Percentiles rank a stretch among this genome's conserved stretches.
Evolutionary conservation across 1,140 invertebrate genomes (phyloP).

Genomic region (Zaprionus lachaisei): DNA sequence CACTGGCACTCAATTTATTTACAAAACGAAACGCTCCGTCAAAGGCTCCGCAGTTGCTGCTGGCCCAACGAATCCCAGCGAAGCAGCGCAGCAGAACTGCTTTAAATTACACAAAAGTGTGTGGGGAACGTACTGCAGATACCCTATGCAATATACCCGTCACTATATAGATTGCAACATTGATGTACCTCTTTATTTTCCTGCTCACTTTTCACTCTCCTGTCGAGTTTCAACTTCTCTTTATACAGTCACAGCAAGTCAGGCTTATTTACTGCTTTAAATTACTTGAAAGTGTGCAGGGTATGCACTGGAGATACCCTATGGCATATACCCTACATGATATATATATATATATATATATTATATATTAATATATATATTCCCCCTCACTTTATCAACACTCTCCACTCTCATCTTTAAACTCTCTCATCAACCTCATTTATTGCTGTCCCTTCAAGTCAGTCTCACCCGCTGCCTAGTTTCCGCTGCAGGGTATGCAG

Average conservation of each 20-base stretch:
- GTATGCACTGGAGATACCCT: too few species aligned
- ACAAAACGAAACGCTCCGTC: slow-evolving; percentile 58
- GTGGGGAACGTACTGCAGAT: neutral
- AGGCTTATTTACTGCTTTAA: too few species aligned
- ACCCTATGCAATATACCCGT: neutral
- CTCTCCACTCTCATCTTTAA: neutral
- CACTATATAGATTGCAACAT: neutral
- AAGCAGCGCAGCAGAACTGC: slow-evolving; percentile 5
- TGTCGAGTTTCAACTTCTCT: neutral
- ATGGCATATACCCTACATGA: neutral
- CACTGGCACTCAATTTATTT: slow-evolving; percentile 76
- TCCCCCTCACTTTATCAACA: neutral
- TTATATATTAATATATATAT: neutral
- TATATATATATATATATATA: too few species aligned
- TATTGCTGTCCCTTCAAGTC: neutral
- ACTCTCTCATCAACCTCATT: too few species aligned
- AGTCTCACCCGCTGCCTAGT: neutral
- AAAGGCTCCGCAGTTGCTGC: slow-evolving; percentile 24
- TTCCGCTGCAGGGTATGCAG: neutral
- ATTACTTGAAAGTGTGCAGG: too few species aligned
- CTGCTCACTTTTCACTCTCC: neutral
- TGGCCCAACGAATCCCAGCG: slow-evolving; percentile 33
- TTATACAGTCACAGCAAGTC: too few species aligned
- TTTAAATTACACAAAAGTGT: neutral
- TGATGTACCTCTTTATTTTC: neutral